Evolutionary conservation across 2,113 vertebrate species (phyloP), one percentile per base, ranked within the genome.

Genomic region (Gopherus evgoodei): DNA sequence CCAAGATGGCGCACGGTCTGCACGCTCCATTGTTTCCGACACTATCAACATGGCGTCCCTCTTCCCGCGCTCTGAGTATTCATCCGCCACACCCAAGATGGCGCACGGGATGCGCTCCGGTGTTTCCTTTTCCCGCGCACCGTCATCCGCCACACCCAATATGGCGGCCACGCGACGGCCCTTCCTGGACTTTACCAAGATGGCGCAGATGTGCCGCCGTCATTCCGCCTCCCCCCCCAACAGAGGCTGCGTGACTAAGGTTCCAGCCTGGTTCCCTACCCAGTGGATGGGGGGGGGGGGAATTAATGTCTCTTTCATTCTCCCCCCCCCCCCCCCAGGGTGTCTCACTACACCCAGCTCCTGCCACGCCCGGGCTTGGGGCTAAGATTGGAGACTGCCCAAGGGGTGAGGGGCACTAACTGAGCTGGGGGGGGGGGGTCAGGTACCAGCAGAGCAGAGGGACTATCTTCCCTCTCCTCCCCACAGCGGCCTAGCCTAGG

Each of bases 51-150:
- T n/a, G 65, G 35, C 35, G 17, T 16, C 65, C 17, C 3, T 6
- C 31, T 9, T 3, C 31, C 6, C 16, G 1, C 8, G 16, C 17
- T 7, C 12, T 12, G 27, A 12, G 57, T 14, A 6, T 6, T 29
- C 25, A 21, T n/a, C 35, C 35, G 65, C 35, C 65, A 69, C 35
- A 1, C 31, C 29, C n/a, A 87, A 56, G 79, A 17, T 42, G 22
- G 17, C 13, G 3, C 35, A 5, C 35, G 8, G n/a, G 52, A n/a
- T 17, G 22, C 35, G 17, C 12, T 0, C 29, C 11, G 7, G 5
- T 11, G 11, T 62, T 21, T 69, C 35, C 2, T 6, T 16, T 9
- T 3, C 31, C 6, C 16, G 2, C 8, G 16, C 17, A 16, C 12
- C 6, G 6, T 29, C 25, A 21, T n/a, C 35, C 35, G 65, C 35